A percentile compares a stretch with the other conserved stretches of the same genome.
Evolutionary conservation across 2,797 vertebrate species (phyloP).

Genomic region (Coracias cyanogaster): DNA sequence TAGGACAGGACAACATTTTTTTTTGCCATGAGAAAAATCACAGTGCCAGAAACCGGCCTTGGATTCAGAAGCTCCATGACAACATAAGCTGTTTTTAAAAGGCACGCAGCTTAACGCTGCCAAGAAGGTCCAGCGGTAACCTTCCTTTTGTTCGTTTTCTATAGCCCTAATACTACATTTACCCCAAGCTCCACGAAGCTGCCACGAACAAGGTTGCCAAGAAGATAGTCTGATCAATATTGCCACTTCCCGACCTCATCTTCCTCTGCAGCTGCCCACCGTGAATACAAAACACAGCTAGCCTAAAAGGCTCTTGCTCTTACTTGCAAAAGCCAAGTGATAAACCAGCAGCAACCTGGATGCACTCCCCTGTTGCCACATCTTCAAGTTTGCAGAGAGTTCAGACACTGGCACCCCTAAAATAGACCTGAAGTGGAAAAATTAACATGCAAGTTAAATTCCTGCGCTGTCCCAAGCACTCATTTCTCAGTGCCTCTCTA

Average conservation of each 20-base stretch:
- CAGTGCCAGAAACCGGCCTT: conserved; percentile 5
- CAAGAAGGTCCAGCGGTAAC: background rate
- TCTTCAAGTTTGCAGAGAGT: background rate
- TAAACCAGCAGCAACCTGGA: background rate
- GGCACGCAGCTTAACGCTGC: background rate
- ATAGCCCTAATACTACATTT: background rate
- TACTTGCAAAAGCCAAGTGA: background rate
- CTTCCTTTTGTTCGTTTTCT: conserved; percentile 36
- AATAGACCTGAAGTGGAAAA: background rate
- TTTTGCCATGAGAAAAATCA: conserved; percentile 39
- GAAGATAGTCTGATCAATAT: background rate
- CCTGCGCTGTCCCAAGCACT: background rate
- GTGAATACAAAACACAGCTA: background rate
- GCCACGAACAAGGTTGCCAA: background rate
- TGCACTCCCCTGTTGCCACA: rapidly evolving
- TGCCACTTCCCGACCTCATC: background rate
- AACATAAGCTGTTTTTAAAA: conserved; percentile 52
- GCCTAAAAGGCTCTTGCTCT: background rate
- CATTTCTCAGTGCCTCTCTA: background rate
- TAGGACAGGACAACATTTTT: background rate
- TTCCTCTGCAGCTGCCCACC: background rate
- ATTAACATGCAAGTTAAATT: background rate
- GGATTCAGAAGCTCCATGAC: conserved; percentile 53
- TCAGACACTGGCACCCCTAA: background rate
- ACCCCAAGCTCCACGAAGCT: background rate